Evolutionary conservation across 2,888 invertebrate species (phyloP).

Genomic region (Limnephilus auricula): DNA sequence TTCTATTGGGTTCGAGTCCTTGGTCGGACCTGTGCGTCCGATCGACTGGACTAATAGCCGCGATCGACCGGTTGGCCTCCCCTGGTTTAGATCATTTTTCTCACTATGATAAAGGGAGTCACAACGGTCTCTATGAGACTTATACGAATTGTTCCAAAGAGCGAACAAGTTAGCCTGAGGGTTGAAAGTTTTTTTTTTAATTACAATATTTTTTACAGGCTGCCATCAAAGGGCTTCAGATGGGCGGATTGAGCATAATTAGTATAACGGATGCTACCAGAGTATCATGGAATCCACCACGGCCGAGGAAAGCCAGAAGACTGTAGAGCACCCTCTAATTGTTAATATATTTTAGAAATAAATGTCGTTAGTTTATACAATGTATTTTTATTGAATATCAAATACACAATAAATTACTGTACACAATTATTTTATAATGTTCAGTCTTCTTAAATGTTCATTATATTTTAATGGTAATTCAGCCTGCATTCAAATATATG

Average conservation of each 20-base stretch:
- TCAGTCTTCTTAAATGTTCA: neutral
- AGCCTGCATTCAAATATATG: too few relatives aligned
- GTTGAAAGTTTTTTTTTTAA: neutral
- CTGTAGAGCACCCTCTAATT: conserved; percentile 78
- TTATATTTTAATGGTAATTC: neutral
- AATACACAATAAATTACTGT: neutral
- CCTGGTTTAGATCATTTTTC: too few relatives aligned
- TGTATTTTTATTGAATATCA: conserved; percentile 48
- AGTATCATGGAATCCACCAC: conserved; percentile 89
- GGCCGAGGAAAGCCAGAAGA: conserved; percentile 90
- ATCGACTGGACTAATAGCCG: too few relatives aligned
- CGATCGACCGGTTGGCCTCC: too few relatives aligned
- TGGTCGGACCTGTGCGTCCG: too few relatives aligned
- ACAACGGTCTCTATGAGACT: too few relatives aligned
- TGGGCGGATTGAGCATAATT: conserved; percentile 92
- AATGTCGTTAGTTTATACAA: neutral
- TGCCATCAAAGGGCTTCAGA: conserved; percentile 94
- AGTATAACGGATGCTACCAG: conserved; percentile 95
- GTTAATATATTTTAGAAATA: conserved; percentile 13
- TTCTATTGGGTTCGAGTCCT: too few relatives aligned
- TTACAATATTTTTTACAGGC: conserved; percentile 79
- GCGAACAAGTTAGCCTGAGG: too few relatives aligned
- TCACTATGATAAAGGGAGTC: too few relatives aligned
- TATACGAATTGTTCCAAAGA: too few relatives aligned
- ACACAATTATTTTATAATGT: neutral